These are phyloP conservation scores for Pyrgus malvae DNA, from an alignment of 2,888 invertebrate species.

Conservation along the genomic window DNA sequence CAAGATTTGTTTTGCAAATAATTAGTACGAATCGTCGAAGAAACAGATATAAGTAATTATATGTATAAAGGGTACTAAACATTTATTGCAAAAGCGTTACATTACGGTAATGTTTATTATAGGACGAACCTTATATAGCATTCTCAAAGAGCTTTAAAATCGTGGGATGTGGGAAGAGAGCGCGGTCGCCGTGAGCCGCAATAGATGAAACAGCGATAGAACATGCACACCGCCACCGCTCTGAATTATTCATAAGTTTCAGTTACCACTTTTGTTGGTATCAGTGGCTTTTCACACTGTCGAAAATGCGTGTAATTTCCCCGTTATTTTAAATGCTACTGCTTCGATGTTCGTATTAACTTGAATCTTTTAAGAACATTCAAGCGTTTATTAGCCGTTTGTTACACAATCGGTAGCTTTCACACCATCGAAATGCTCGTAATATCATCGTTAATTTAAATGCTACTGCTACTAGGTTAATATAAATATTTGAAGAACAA, in stretches of 20 bases:
- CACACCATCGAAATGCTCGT: too few species aligned
- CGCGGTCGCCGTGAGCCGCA: conserved; percentile 64
- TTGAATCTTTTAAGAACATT: conserved; percentile 19
- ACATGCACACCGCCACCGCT: conserved; percentile 80
- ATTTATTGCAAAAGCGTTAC: too few species aligned
- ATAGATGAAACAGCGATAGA: conserved; percentile 83
- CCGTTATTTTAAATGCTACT: conserved; percentile 70
- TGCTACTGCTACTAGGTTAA: too few species aligned
- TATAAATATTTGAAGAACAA: too few species aligned
- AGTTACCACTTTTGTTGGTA: conserved; percentile 81
- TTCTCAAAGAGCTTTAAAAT: conserved; percentile 75
- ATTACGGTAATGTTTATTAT: too few species aligned
- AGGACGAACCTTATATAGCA: conserved; percentile 72
- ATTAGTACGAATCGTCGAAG: too few species aligned
- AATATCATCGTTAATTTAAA: too few species aligned
- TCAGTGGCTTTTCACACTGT: conserved; percentile 79
- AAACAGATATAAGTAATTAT: too few species aligned
- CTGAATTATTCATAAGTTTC: conserved; percentile 83
- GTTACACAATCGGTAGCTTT: too few species aligned
- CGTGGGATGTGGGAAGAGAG: conserved; percentile 76
- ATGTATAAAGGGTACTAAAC: too few species aligned
- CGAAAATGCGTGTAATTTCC: conserved; percentile 76
- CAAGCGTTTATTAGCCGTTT: conserved; percentile 22
- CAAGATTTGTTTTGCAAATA: too few species aligned
- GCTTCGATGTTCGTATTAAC: conserved; percentile 44